Percentiles rank a stretch among this genome's conserved stretches.
These are phyloP conservation scores for Myrmecophaga tridactyla DNA, from an alignment of 2,113 vertebrate species.

Conservation along the genomic window DNA sequence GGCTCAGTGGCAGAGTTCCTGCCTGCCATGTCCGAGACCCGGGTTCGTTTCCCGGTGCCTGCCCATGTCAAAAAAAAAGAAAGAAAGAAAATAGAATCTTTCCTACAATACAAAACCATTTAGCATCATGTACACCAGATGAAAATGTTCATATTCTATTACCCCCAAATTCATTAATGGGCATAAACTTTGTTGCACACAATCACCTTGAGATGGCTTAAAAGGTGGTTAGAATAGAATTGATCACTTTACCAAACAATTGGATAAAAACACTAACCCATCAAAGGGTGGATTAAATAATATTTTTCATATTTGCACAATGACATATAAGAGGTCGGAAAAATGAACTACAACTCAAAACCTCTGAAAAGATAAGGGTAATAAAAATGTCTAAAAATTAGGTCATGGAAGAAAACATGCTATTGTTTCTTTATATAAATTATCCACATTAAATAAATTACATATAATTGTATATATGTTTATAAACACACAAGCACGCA, in stretches of 20 bases:
- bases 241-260: neutral
- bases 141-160: neutral
- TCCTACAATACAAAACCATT: neutral
- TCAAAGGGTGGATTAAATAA: neutral
- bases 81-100: neutral
- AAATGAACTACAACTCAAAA: neutral
- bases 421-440: neutral
- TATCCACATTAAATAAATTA: neutral
- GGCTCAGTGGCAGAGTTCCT: too few relatives aligned
- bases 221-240: neutral
- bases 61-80: too few relatives aligned
- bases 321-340: neutral
- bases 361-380: neutral
- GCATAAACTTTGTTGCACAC: neutral
- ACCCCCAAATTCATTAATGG: neutral
- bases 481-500: neutral
- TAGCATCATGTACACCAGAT: neutral
- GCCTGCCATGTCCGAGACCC: too few relatives aligned
- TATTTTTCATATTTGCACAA: neutral
- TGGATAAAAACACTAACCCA: neutral
- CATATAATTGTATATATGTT: neutral
- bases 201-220: neutral
- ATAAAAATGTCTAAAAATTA: neutral
- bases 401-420: neutral
- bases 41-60: too few relatives aligned